Base-by-base conservation (phyloP, 2,797 vertebrate genomes). In the Leptatherina wallacei region DNA sequence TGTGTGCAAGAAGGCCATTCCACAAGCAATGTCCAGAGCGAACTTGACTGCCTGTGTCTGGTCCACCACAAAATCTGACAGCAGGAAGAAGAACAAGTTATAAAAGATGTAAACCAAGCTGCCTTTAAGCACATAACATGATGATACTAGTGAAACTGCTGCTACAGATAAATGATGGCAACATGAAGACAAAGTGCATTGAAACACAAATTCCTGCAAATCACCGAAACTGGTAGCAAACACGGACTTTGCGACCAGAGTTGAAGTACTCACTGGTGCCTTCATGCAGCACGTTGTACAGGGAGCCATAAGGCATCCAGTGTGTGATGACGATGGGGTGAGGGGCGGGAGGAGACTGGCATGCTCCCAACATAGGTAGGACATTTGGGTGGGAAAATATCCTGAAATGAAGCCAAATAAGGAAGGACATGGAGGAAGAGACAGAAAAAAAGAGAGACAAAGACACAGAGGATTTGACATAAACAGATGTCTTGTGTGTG, bases 361-460 rank as follows among this genome's bases (percentile, higher is more conserved):
- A 99, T 66, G 96, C 98, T 0, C 98, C 98, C 90, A 99, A 92
- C 85, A 99, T 96, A 0, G 98, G 98, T 70, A 99, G 94, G 85
- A 99, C 98, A 2, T 99, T 99, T 13, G 98, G 98, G 87, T 99
- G 98, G 47, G 98, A 99, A 88, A 99, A 99, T 90, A 99, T 99
- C 95, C 98, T 99, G 92, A 73, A 90, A 81, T 90, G 71, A 57
- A 75, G 71, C 75, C 84, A 81, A 85, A 82, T 44, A 62, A 66
- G 70, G 71, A 72, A 20, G 44, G 62, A 80, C 49, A 67, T 36
- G 24, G 13, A 42, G 42, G 60, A 51, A 74, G 14, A 35, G 69
- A 77, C 36, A 47, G 69, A 83, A 71, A 38, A 85, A 55, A 24
- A 75, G 24, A 87, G 16, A 88, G 36, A 64, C 69, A 92, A 75